Base-by-base conservation (phyloP, 2,113 vertebrate genomes). In the Notechis scutatus region DNA sequence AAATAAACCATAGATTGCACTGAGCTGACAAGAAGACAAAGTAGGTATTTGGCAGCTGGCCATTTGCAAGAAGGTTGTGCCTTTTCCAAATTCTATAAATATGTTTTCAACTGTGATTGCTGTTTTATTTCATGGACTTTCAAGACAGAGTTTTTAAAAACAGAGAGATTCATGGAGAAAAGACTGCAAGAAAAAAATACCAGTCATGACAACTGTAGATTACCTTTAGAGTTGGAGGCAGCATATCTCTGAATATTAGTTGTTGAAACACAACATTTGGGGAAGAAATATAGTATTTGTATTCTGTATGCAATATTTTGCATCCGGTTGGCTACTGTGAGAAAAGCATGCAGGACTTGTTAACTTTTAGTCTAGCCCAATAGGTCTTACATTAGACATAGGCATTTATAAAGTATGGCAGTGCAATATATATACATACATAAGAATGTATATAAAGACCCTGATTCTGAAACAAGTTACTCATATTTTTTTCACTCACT, bases 11-110 rank as follows among this genome's bases (percentile, higher is more conserved):
- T 96, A 98, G 97, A 98, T 98, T 99, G 99, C 99, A 99, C 98
- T 99, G 98, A 99, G 97, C 96, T 98, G 97, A 98, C 97, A 98
- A 98, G 99, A 99, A 98, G 98, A 98, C 99, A 97, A 96, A 95
- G 96, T 96, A 96, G 95, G 95, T 96, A 96, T 97, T 97, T 97
- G 97, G 94, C 97, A 97, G 97, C 93, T 97, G 96, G 95, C 96
- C 94, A 94, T 96, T 97, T 96, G 95, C 94, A 95, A 97, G 95
- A 95, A 96, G 92, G 47, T 15, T 87, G 18, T 64, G 86, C 59
- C 24, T 95, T 92, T 94, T 91, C 95, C 88, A 90, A 95, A 95
- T 96, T 96, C 97, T 96, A 95, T 95, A 97, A 96, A 96, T 91
- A 94, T 95, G 94, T 96, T 93, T 94, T 95, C 95, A 95, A 88